Base-by-base conservation (phyloP, 1,140 invertebrate species). In the Zophobas morio region DNA sequence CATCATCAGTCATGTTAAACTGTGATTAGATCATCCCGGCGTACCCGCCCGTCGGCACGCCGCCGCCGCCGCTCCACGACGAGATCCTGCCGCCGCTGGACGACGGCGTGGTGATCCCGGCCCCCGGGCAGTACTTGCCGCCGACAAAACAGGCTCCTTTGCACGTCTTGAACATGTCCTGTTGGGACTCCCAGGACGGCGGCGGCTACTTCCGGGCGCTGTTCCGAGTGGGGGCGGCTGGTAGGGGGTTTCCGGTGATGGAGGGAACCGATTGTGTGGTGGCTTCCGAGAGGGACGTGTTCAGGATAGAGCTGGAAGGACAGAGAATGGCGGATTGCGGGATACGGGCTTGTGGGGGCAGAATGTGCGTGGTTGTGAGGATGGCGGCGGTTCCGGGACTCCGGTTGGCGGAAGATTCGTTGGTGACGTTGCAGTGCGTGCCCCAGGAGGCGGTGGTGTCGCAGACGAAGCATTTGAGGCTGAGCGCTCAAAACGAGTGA, bases 391-490 rank as follows among this genome's bases (percentile, higher is more conserved):
- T 93, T 39, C 76, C 85, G 4, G 91, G 91, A 1, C 82, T 93
- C 40, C 89, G 88, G 82, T 87, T 92, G n/a, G 88, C 88, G 0
- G 89, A 91, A 56, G 92, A 93, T 81, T 84, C 88, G 1, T 86
- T 90, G 5, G 85, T 93, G 6, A 90, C 89, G 34, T 85, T 94
- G 39, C 88, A 90, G 78, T 93, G 92, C 82, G 88, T 88, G 51
- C 88, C 89, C 0, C 91, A 92, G 76, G 89, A 92, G 33, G 87
- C 87, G 47, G 87, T 89, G 1, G 88, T 88, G 1, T 87, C 88
- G 1, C 91, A 90, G 66, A 90, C 88, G 0, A 91, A 90, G 79
- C 87, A 82, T 49, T 74, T 88, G 6, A 72, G 76, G 66, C 70
- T 82, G 1, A 77, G 75, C 3, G 70, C 70, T 6, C 77, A 78